Percentiles rank a stretch among this genome's conserved stretches.
Conservation (phyloP, 2,797 vertebrate genomes). For the Anguilla megastoma region DNA sequence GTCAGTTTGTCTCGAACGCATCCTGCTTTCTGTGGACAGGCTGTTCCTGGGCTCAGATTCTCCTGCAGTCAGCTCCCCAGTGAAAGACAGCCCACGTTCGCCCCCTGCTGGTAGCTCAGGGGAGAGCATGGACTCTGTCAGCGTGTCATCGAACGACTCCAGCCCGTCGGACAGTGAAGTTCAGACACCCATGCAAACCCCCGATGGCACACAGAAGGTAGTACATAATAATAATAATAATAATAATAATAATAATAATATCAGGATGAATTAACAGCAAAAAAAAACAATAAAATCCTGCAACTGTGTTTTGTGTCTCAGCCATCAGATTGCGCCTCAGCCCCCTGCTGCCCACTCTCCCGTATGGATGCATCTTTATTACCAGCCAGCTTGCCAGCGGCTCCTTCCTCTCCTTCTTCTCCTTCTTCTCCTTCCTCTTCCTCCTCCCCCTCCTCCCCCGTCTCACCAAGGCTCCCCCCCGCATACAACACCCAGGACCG, state of each 20-base stretch:
- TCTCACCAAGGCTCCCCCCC: constrained; percentile 66
- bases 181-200: constrained; percentile 67
- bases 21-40: constrained; percentile 61
- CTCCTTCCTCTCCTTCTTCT: constrained; percentile 52
- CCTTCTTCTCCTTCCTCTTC: constrained; percentile 56
- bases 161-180: constrained; percentile 80
- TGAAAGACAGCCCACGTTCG: constrained; percentile 80
- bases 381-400: constrained; percentile 67
- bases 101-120: constrained; percentile 84
- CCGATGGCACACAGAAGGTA: constrained; percentile 69
- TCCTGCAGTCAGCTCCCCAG: constrained; percentile 71
- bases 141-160: constrained; percentile 88
- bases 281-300: background rate
- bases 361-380: constrained; percentile 82
- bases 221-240: background rate
- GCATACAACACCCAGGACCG: constrained; percentile 86
- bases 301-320: constrained; percentile 47
- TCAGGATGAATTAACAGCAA: background rate
- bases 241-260: background rate
- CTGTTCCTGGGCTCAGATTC: constrained; percentile 84
- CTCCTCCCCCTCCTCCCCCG: constrained; percentile 62
- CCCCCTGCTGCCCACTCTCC: constrained; percentile 79
- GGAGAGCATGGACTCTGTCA: constrained; percentile 91
- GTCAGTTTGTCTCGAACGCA: background rate
- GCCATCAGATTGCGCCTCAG: constrained; percentile 77